Percentiles rank a stretch among this genome's conserved stretches.
These are phyloP conservation scores for Muschampia plurimacula DNA, from an alignment of 2,888 invertebrate species.

Conservation along the genomic window DNA sequence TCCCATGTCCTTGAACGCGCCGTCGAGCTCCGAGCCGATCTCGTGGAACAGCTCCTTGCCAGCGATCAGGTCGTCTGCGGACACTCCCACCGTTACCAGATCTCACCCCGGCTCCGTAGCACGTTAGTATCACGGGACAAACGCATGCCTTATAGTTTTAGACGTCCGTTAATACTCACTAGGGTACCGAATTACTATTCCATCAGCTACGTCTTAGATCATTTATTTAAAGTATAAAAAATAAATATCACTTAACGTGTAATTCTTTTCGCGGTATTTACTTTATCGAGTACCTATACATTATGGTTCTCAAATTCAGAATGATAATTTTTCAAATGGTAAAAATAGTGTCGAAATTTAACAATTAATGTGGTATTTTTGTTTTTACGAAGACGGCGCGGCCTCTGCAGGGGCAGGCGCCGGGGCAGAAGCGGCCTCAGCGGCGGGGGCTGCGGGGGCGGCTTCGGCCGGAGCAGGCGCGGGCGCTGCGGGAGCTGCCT, in stretches of 20 bases:
- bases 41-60: conserved; percentile 97
- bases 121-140: conserved; percentile 47
- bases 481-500: neutral
- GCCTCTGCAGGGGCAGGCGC: conserved; percentile 46
- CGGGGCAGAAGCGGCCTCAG: conserved; percentile 44
- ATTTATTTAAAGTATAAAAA: conserved; percentile 69
- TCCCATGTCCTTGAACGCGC: conserved; percentile 91
- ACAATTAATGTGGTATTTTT: neutral
- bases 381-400: conserved; percentile 46
- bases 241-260: conserved; percentile 44
- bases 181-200: conserved; percentile 64
- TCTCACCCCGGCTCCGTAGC: conserved; percentile 45
- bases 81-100: conserved; percentile 63
- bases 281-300: conserved; percentile 38
- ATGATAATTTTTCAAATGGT: neutral
- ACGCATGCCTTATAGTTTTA: conserved; percentile 56
- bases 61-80: conserved; percentile 92
- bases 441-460: conserved; percentile 40
- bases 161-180: neutral
- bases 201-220: conserved; percentile 76
- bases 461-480: conserved; percentile 46
- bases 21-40: conserved; percentile 96
- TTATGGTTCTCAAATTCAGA: neutral
- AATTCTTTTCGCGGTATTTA: conserved; percentile 25
- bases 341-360: neutral